Percentiles rank a stretch among this genome's conserved stretches.
Evolutionary conservation across 2,888 invertebrate genomes (phyloP).

Genomic region (Drosophila parthenogenetica): DNA sequence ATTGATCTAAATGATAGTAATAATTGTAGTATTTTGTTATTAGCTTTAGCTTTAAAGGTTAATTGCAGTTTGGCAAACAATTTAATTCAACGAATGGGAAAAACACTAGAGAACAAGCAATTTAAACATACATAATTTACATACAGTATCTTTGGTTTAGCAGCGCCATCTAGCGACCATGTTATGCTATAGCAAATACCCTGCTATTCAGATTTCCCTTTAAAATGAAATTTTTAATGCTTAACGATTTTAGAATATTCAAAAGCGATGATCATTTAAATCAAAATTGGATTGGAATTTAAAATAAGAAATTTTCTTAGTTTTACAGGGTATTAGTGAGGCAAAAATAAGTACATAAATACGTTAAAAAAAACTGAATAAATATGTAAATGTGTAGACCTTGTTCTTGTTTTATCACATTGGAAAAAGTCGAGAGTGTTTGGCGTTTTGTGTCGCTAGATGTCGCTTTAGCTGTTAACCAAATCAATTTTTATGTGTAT

Average conservation of each 20-base stretch:
- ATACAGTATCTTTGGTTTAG: slow-evolving; percentile 2
- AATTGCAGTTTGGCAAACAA: slow-evolving; percentile 37
- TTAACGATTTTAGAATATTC: too few relatives aligned
- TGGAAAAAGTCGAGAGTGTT: neutral
- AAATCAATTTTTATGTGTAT: slow-evolving; percentile 4
- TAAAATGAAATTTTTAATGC: too few relatives aligned
- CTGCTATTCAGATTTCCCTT: too few relatives aligned
- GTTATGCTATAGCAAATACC: neutral
- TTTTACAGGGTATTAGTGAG: slow-evolving; percentile 1
- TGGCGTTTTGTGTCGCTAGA: neutral
- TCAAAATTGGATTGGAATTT: too few relatives aligned
- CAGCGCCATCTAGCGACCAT: slow-evolving; percentile 35
- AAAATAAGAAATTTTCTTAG: too few relatives aligned
- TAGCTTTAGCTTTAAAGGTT: slow-evolving; percentile 19
- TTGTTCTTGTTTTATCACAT: slow-evolving; percentile 14
- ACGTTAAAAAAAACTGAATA: neutral
- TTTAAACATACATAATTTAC: neutral
- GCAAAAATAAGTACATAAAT: neutral
- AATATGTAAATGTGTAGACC: slow-evolving; percentile 7
- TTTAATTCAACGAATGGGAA: slow-evolving; percentile 31
- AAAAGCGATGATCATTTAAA: too few relatives aligned
- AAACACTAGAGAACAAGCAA: slow-evolving; percentile 27
- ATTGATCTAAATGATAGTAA: slow-evolving; percentile 66
- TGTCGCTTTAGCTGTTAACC: slow-evolving; percentile 12
- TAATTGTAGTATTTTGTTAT: slow-evolving; percentile 38